Percentiles rank a stretch among this genome's conserved stretches.
These are phyloP conservation scores for Chrysochloris asiatica DNA, from an alignment of 2,113 vertebrate genomes.

Conservation along the genomic window DNA sequence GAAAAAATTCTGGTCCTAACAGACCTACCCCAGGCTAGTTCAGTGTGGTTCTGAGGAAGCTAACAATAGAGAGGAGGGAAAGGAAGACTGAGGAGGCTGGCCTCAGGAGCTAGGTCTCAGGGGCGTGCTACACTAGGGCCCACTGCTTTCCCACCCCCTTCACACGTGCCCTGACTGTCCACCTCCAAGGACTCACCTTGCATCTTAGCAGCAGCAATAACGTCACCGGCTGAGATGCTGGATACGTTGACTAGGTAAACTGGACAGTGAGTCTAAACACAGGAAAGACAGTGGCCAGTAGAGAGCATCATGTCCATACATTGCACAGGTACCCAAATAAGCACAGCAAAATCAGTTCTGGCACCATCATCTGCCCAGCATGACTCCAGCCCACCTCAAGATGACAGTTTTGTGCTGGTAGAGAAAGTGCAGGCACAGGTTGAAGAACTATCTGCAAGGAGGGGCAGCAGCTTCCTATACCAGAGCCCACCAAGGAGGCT, in stretches of 20 bases:
- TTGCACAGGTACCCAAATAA: neutral
- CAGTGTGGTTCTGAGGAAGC: neutral
- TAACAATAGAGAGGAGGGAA: neutral
- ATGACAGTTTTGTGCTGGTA: neutral
- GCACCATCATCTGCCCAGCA: neutral
- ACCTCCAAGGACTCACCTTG: constrained; percentile 88
- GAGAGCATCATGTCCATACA: neutral
- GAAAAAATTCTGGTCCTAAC: neutral
- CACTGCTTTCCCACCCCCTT: rapidly evolving
- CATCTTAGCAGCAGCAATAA: constrained; percentile 95
- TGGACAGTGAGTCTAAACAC: constrained; percentile 92
- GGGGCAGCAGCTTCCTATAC: neutral
- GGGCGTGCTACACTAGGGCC: rapidly evolving
- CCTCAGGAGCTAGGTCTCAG: neutral
- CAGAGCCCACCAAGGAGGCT: neutral
- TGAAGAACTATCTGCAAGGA: neutral
- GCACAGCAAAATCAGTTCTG: rapidly evolving
- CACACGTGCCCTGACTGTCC: rapidly evolving
- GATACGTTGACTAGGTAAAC: constrained; percentile 96
- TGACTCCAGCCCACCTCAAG: neutral
- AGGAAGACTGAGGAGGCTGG: neutral
- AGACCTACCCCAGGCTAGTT: neutral
- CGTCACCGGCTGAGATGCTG: constrained; percentile 96
- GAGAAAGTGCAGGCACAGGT: neutral
- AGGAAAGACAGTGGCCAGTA: neutral